Conservation (phyloP, 2,113 vertebrate genomes). For the Python bivittatus region DNA sequence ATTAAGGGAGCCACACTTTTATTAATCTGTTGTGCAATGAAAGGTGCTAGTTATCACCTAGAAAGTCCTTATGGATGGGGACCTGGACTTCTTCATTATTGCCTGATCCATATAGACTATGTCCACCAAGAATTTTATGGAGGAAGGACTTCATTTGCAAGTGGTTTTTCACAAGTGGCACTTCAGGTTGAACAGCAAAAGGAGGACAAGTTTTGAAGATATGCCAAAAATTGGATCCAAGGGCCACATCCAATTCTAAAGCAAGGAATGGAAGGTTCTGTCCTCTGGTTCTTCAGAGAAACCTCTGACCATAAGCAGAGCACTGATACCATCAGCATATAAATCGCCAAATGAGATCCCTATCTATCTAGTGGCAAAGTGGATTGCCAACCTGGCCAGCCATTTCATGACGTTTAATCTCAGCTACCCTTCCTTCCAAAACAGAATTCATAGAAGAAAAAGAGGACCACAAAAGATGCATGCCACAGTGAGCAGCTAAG, state of each 20-base stretch:
- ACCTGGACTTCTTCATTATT: background rate
- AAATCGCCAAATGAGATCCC: background rate
- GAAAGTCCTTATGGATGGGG: background rate
- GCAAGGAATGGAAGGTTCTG: background rate
- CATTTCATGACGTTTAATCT: background rate
- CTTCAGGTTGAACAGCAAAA: background rate
- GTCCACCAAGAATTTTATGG: background rate
- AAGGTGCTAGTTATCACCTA: too few relatives aligned
- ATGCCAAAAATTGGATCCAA: background rate
- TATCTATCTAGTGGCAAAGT: too few relatives aligned
- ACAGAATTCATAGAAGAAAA: background rate
- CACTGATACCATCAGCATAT: background rate
- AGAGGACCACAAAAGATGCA: background rate
- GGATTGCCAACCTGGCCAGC: background rate
- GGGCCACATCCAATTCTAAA: background rate
- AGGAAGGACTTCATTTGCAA: background rate
- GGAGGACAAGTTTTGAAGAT: background rate
- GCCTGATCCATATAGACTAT: background rate
- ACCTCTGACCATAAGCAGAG: background rate
- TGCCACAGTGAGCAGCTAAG: fast-evolving
- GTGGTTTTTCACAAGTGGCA: background rate
- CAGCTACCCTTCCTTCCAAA: background rate
- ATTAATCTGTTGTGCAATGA: too few relatives aligned
- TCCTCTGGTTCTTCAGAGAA: background rate
- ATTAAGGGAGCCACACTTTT: too few relatives aligned